Evolutionary conservation across 2,113 vertebrate genomes (phyloP), one percentile per base, ranked within the genome.

Genomic region (Chascanopsetta lugubris): DNA sequence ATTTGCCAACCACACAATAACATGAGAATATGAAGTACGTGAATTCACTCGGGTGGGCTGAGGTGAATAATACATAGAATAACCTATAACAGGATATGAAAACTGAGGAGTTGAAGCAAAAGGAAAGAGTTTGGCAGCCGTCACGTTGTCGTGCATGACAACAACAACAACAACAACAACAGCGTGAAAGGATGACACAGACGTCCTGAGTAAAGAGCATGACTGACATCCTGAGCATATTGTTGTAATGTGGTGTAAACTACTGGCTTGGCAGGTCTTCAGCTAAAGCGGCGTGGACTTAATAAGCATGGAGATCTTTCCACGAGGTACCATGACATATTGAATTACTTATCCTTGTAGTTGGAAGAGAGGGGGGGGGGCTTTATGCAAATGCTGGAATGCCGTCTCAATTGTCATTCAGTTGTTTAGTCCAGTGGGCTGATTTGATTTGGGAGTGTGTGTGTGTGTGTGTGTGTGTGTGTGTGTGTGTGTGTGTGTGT

Each of bases 21-120:
- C 76, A 83, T 79, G 69, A 89, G 78, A 80, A 82, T n/a, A 79
- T 84, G 80, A 89, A 89, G 86, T 80, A 86, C 57, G 56, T 57
- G 60, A 65, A 61, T 72, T 69, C 81, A 85, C 75, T 79, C 67
- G 85, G 85, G 15, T 6, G 15, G 36, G 17, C 36, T 38, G 13
- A n/a, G 25, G 57, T 51, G 32, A 62, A 71, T 65, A 78, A 81
- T 68, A 75, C 62, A 61, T 64, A 78, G 82, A 85, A 83, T n/a
- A n/a, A n/a, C n/a, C n/a, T n/a, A 85, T 80, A 80, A 61, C 66
- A 85, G 80, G 67, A 82, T 83, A 73, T 80, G 54, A 73, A 73
- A 72, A 71, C 30, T 58, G 72, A 69, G 36, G 70, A 79, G 64
- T 46, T 20, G 72, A 71, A 55, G 67, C 64, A 71, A 72, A 72